Percentiles rank a stretch among this genome's conserved stretches.
phyloP scores from a whole-genome alignment of 2,888 invertebrate species.

The Drosophila mimetica region DNA sequence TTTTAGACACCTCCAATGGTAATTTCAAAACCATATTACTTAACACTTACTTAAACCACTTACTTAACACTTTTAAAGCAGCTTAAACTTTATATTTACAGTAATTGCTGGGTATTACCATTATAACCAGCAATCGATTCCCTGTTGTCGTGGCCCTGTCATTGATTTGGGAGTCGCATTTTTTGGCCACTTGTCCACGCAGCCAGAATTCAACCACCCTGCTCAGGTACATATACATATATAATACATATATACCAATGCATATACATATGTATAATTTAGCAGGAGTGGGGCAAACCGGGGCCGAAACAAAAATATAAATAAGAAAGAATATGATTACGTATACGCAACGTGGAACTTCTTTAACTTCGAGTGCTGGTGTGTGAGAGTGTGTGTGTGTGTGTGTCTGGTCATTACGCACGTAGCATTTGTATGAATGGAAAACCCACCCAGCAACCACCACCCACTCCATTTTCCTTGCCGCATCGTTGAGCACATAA shows the following conservation, averaged over 20 bases:
- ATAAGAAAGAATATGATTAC: constrained; percentile 61
- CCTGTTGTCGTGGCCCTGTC: constrained; percentile 6
- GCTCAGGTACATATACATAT: neutral
- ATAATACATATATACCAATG: constrained; percentile 16
- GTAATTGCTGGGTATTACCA: neutral
- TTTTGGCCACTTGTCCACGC: constrained; percentile 67
- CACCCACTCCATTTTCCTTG: neutral
- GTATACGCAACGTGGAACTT: constrained; percentile 75
- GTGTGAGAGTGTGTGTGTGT: constrained; percentile 45
- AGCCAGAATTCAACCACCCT: constrained; percentile 5
- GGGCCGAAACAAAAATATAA: constrained; percentile 28
- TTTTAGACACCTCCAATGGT: too few relatives aligned
- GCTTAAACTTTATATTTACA: neutral
- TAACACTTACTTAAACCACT: too few relatives aligned
- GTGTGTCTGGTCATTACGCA: constrained; percentile 74
- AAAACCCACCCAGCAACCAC: constrained; percentile 14
- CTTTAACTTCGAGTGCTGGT: constrained; percentile 73
- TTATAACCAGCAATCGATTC: neutral
- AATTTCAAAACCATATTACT: too few relatives aligned
- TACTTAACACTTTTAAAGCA: too few relatives aligned
- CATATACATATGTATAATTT: constrained; percentile 62
- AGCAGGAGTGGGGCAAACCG: constrained; percentile 27
- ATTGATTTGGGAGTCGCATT: constrained; percentile 7
- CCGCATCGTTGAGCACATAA: constrained; percentile 70
- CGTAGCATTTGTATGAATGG: constrained; percentile 76